A percentile compares a stretch with the other conserved stretches of the same genome.
Conservation (phyloP, 2,888 invertebrate species). For the Ctenicera cuprea region DNA sequence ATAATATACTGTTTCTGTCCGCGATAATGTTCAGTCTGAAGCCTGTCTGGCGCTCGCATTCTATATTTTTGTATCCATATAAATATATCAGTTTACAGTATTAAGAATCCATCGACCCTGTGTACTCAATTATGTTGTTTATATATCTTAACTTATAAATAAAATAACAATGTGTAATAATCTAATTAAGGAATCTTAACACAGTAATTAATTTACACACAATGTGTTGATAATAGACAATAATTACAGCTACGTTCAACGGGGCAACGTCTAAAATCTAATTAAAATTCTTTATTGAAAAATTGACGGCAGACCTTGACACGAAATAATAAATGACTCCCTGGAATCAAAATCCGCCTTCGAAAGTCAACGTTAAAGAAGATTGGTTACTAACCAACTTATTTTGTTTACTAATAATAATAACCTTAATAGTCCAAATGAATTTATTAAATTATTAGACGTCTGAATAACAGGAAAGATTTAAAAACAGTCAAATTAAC, state of each 20-base stretch:
- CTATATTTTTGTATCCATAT: constrained; percentile 43
- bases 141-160: constrained; percentile 41
- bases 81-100: constrained; percentile 39
- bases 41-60: constrained; percentile 39
- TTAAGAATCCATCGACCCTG: constrained; percentile 52
- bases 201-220: constrained; percentile 15
- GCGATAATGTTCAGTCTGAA: constrained; percentile 35
- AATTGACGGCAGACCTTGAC: constrained; percentile 7
- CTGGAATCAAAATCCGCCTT: constrained; percentile 1
- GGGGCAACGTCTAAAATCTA: not conserved
- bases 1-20: not conserved
- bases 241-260: not conserved
- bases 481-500: too few species aligned
- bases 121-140: constrained; percentile 53
- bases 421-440: too few species aligned
- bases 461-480: too few species aligned
- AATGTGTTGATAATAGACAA: constrained; percentile 14
- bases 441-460: too few species aligned
- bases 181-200: constrained; percentile 26
- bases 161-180: constrained; percentile 35
- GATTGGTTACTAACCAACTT: not conserved
- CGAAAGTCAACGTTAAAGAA: not conserved
- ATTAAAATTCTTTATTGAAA: constrained; percentile 11
- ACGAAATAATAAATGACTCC: not conserved
- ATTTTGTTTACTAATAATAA: constrained; percentile 4